Percentiles rank a stretch among this genome's conserved stretches.
Evolutionary conservation across 2,888 invertebrate genomes (phyloP).

Genomic region (Hypolimnas misippus): DNA sequence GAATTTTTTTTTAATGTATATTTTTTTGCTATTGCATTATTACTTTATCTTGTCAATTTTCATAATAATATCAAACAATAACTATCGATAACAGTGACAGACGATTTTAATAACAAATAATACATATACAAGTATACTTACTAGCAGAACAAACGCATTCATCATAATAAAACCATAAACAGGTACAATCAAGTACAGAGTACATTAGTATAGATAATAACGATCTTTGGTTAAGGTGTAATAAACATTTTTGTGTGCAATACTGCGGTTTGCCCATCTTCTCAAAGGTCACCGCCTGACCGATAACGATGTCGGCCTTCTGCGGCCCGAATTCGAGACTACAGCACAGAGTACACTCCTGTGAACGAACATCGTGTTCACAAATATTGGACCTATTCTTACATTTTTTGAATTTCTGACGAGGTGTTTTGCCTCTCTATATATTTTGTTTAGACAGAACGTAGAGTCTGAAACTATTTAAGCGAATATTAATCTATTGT

Average conservation of each 20-base stretch:
- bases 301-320: conserved; percentile 80
- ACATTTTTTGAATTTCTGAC: too few species aligned
- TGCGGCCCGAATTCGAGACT: conserved; percentile 58
- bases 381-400: neutral
- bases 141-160: neutral
- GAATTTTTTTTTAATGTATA: too few species aligned
- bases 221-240: conserved; percentile 17
- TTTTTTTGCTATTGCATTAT: too few species aligned
- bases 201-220: neutral
- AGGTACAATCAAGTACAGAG: neutral
- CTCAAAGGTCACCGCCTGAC: conserved; percentile 74
- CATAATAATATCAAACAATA: too few species aligned
- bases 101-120: too few species aligned
- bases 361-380: conserved; percentile 15
- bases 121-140: too few species aligned
- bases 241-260: conserved; percentile 41
- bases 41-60: too few species aligned
- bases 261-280: conserved; percentile 58
- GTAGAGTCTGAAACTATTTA: too few species aligned
- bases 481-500: too few species aligned
- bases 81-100: too few species aligned
- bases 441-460: too few species aligned
- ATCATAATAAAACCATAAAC: neutral
- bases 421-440: too few species aligned
- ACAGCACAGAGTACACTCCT: conserved; percentile 52